Base-by-base conservation (phyloP, 2,888 invertebrate genomes). In the Hydropsyche betteni region DNA sequence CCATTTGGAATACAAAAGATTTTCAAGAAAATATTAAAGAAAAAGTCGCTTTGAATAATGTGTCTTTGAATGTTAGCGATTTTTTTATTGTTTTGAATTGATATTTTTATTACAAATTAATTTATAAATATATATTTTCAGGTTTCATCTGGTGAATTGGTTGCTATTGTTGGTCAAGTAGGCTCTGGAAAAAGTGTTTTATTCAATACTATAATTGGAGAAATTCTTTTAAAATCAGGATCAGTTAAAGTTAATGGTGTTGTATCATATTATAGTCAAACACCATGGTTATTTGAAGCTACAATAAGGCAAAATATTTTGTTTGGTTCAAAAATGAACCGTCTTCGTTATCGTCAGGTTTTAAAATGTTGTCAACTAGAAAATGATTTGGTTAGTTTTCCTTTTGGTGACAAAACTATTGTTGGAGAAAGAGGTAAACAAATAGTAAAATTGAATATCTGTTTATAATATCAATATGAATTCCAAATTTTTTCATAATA, bases 111-210 rank as follows among this genome's bases (percentile, higher is more conserved):
- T 33, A 58, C 8, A 24, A 33, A 58, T 24, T 71, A 71, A 58
- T 12, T 44, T 7, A 34, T 6, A 38, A 16, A 68, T 72, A 50
- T 34, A 68, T 76, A 69, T 71, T 79, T 82, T 0, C 82, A 86
- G 84, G 84, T 89, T 76, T 84, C 84, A 78, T 84, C 86, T 0
- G 85, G 85, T 69, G 82, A 87, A 4, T 83, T 91, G 0, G 88
- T 91, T 0, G 90, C 91, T 0, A 84, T 94, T 6, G 90, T 94
- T 24, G 94, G 94, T 0, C 89, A 91, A 0, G 94, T 94, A 0
- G 94, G 94, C 0, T 86, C 91, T 0, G 94, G 94, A 12, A 94
- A 94, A 83, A 91, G 91, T 2, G 92, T 93, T 0, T 82, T 94
- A 0, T 84, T 94, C 0, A 91, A 92, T 81, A 91, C 92, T 0